Evolutionary conservation across 2,113 vertebrate genomes (phyloP).

Genomic region (Aspiorhynchus laticeps): DNA sequence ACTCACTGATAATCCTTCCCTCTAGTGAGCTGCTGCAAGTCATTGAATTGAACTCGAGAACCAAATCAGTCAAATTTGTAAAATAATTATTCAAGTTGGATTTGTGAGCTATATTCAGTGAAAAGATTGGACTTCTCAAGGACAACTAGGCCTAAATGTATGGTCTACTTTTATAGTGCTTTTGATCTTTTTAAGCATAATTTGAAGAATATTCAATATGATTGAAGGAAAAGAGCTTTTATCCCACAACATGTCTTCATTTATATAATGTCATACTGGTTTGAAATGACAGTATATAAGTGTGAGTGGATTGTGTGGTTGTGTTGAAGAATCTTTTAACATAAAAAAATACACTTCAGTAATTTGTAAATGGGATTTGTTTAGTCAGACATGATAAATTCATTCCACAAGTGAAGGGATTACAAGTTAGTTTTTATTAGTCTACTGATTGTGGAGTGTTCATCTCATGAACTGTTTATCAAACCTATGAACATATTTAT

Average conservation of each 20-base stretch:
- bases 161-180: background rate
- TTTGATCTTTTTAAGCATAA: background rate
- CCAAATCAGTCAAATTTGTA: background rate
- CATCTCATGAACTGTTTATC: background rate
- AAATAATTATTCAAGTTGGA: background rate
- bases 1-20: background rate
- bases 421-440: background rate
- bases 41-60: background rate
- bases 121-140: background rate
- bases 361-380: background rate
- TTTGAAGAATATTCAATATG: background rate
- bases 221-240: background rate
- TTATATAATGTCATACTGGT: background rate
- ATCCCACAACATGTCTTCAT: background rate
- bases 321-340: background rate
- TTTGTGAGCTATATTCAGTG: background rate
- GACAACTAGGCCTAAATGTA: background rate
- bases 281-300: background rate
- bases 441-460: background rate
- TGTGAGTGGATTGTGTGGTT: background rate
- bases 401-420: background rate
- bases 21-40: background rate
- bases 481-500: background rate
- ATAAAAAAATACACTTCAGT: background rate
- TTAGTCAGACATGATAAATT: background rate